These are phyloP conservation scores for Scomber colias DNA, from an alignment of 2,113 vertebrate genomes.

Conservation along the genomic window DNA sequence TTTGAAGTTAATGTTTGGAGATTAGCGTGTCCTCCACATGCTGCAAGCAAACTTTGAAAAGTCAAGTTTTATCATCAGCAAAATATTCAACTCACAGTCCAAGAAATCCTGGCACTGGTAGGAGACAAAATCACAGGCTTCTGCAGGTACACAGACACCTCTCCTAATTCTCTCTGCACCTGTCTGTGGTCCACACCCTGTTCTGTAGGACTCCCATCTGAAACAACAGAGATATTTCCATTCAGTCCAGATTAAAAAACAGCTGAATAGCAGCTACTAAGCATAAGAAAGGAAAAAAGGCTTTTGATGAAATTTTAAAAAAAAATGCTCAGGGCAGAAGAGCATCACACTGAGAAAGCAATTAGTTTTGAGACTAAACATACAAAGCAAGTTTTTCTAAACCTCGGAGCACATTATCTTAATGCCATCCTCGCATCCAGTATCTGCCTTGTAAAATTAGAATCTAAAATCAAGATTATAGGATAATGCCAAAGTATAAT, in stretches of 20 bases:
- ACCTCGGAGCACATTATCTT: conserved; percentile 46
- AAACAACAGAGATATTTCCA: conserved; percentile 22
- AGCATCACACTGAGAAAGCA: conserved; percentile 61
- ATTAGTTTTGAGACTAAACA: conserved; percentile 43
- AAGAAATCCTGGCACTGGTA: conserved; percentile 92
- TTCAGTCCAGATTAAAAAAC: conserved; percentile 9
- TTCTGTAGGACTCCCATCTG: conserved; percentile 94
- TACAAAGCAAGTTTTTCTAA: conserved; percentile 15
- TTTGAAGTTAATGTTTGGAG: conserved; percentile 49
- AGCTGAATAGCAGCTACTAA: conserved; percentile 30
- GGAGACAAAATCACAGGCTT: conserved; percentile 91
- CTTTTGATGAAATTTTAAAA: conserved; percentile 58
- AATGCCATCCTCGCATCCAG: conserved; percentile 10
- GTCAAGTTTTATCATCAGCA: conserved; percentile 17
- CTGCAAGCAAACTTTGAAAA: conserved; percentile 43
- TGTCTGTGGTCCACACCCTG: conserved; percentile 94
- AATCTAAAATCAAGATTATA: conserved; percentile 25
- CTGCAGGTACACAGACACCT: conserved; percentile 92
- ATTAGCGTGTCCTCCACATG: conserved; percentile 48
- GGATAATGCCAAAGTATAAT: neutral
- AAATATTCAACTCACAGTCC: conserved; percentile 89
- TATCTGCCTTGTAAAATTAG: conserved; percentile 31
- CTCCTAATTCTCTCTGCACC: conserved; percentile 94
- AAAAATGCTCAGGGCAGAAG: conserved; percentile 54
- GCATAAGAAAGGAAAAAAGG: conserved; percentile 15